Evolutionary conservation across 1,140 invertebrate genomes (phyloP), one percentile per base, ranked within the genome.

Genomic region (Globodera rostochiensis): DNA sequence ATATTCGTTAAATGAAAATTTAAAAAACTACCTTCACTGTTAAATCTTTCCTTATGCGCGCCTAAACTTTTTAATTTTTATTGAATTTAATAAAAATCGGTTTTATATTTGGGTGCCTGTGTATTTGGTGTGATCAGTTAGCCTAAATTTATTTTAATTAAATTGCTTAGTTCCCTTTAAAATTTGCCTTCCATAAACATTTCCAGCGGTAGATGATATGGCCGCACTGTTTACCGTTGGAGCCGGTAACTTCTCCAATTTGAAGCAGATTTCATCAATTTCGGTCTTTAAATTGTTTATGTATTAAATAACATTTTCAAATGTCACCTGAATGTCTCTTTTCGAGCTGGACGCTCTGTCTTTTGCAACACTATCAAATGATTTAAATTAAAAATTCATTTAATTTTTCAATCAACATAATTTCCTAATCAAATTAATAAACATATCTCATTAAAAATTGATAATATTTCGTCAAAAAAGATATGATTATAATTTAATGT

Each of bases 41-140:
- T 91, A 85, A 92, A 92, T 11, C 92, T 85, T 78, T 92, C 91
- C 82, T 92, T 92, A 83, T 92, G 92, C 7, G 91, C 85, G n/a
- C 92, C 69, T 71, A 47, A 47, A 81, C 36, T 36, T 36, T 36
- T 36, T 36, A 4, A 7, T 3, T 71, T 71, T 71, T 71, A 36
- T 36, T 71, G 25, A 71, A 71, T 71, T 71, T 11, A 71, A 71
- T 71, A 25, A 15, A 45, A 4, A 45, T 45, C 15, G 6, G 6
- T 36, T 45, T 45, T 11, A 45, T 53, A 25, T 21, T 19, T 78
- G 15, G 50, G 15, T 49, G 69, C 69, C 92, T 1, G 92, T 92
- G 83, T 92, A 92, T 49, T 90, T 86, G 4, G 83, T 83, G 15
- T 89, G 83, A 83, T 92, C 91, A 6, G 76, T 87, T 82, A 57